Percentiles rank a stretch among this genome's conserved stretches.
Evolutionary conservation across 1,140 invertebrate genomes (phyloP).

Genomic region (Lethocerus indicus): DNA sequence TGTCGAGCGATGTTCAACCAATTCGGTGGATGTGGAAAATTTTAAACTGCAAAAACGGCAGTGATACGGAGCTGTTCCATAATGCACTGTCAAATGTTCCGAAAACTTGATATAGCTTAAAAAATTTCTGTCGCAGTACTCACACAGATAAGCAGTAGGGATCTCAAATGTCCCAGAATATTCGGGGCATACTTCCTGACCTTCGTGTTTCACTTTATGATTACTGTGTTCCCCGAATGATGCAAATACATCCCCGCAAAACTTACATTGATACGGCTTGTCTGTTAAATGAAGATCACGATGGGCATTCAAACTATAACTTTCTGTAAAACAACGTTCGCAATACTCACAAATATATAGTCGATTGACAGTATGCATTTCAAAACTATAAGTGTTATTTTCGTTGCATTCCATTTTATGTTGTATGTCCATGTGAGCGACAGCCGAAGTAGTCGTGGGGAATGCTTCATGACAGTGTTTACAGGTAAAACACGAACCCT

Average conservation of each 20-base stretch:
- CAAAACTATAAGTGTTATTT: conserved; percentile 13
- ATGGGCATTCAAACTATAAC: conserved; percentile 7
- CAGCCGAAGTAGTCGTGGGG: conserved; percentile 13
- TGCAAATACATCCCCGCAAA: conserved; percentile 12
- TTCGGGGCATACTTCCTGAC: conserved; percentile 9
- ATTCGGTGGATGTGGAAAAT: conserved; percentile 12
- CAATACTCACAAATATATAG: conserved; percentile 18
- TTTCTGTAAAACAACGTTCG: conserved; percentile 13
- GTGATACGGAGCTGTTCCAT: conserved; percentile 14
- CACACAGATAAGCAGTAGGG: conserved; percentile 14
- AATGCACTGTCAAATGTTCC: conserved; percentile 18
- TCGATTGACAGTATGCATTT: conserved; percentile 12
- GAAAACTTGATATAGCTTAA: conserved; percentile 15
- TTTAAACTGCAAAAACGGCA: conserved; percentile 13
- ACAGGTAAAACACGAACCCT: conserved; percentile 16
- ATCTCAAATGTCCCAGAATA: conserved; percentile 12
- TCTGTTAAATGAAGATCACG: conserved; percentile 8
- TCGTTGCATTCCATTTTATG: conserved; percentile 9
- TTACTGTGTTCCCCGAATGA: conserved; percentile 1
- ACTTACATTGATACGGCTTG: conserved; percentile 15
- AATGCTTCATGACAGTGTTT: conserved; percentile 17
- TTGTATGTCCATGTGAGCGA: conserved; percentile 13
- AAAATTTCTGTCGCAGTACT: conserved; percentile 17
- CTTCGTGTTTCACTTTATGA: conserved; percentile 10
- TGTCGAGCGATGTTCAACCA: conserved; percentile 9